phyloP scores from a whole-genome alignment of 2,888 invertebrate species.

The Pollenia amentaria region DNA sequence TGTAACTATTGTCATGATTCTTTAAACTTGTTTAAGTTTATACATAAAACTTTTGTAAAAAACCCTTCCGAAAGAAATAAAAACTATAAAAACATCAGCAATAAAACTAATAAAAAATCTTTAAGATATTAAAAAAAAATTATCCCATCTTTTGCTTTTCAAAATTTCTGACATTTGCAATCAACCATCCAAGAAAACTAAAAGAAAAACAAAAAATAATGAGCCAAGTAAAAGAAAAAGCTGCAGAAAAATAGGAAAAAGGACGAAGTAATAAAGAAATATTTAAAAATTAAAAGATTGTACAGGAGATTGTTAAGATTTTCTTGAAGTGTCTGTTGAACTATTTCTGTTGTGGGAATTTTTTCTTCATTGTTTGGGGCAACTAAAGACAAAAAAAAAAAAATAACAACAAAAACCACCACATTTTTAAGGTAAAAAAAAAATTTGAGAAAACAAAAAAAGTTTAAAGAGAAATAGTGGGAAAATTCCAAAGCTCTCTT shows the following conservation, averaged over 20 bases:
- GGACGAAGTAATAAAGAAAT: slow-evolving; percentile 3
- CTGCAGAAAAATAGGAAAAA: not conserved
- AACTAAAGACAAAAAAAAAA: not conserved
- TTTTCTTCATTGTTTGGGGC: slow-evolving; percentile 27
- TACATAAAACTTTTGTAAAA: not conserved
- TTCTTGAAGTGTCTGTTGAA: slow-evolving; percentile 10
- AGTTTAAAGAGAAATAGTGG: slow-evolving; percentile 33
- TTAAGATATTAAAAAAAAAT: slow-evolving; percentile 23
- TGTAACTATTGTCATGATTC: slow-evolving; percentile 39
- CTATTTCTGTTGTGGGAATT: slow-evolving; percentile 65
- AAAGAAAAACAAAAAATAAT: not conserved
- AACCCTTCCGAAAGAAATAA: not conserved
- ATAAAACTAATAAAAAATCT: not conserved
- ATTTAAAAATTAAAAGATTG: not conserved
- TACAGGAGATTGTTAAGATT: slow-evolving; percentile 6
- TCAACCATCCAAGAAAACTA: slow-evolving; percentile 10
- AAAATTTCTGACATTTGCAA: slow-evolving; percentile 7
- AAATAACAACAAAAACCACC: slow-evolving; percentile 14
- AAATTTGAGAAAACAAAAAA: not conserved
- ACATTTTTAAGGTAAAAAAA: not conserved
- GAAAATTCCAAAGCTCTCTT: slow-evolving; percentile 26
- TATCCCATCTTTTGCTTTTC: not conserved
- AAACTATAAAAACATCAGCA: not conserved
- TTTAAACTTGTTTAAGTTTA: slow-evolving; percentile 32
- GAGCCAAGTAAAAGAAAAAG: not conserved